A percentile compares a stretch with the other conserved stretches of the same genome.
These are phyloP conservation scores for Tychaedon coryphoeus DNA, from an alignment of 2,113 vertebrate species.

Conservation along the genomic window DNA sequence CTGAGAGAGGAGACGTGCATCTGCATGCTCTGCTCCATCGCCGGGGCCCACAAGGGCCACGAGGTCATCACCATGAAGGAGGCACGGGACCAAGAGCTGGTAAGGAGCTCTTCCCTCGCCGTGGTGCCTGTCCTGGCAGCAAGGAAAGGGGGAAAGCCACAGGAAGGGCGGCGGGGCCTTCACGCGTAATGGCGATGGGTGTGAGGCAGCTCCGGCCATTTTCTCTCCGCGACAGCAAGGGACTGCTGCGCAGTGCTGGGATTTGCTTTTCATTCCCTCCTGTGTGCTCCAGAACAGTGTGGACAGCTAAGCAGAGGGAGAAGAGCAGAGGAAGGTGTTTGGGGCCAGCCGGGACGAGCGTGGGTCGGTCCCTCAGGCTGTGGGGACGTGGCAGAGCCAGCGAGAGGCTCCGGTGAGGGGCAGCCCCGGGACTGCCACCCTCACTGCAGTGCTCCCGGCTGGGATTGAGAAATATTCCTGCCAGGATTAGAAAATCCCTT, in stretches of 20 bases:
- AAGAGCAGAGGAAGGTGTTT: neutral
- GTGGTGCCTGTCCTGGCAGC: accelerated
- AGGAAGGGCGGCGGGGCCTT: neutral
- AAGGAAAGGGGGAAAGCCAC: neutral
- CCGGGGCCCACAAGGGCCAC: conserved; percentile 67
- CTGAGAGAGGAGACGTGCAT: conserved; percentile 68
- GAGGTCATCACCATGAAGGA: conserved; percentile 29
- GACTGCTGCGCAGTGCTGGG: too few species aligned
- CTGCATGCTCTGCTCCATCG: conserved; percentile 71
- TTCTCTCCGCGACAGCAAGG: accelerated
- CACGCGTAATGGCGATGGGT: accelerated
- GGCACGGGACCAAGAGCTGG: neutral
- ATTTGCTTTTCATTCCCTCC: neutral
- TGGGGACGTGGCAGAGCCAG: neutral
- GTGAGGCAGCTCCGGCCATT: neutral
- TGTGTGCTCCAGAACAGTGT: neutral
- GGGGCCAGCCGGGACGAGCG: neutral
- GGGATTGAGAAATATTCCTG: neutral
- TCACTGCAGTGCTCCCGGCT: accelerated
- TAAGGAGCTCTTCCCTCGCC: neutral
- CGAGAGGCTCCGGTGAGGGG: accelerated
- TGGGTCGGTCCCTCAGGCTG: neutral
- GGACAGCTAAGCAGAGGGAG: neutral
- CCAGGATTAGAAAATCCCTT: neutral
- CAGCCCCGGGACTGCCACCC: neutral